Evolutionary conservation across 2,797 vertebrate genomes (phyloP).

Genomic region (Lepus townsendii): DNA sequence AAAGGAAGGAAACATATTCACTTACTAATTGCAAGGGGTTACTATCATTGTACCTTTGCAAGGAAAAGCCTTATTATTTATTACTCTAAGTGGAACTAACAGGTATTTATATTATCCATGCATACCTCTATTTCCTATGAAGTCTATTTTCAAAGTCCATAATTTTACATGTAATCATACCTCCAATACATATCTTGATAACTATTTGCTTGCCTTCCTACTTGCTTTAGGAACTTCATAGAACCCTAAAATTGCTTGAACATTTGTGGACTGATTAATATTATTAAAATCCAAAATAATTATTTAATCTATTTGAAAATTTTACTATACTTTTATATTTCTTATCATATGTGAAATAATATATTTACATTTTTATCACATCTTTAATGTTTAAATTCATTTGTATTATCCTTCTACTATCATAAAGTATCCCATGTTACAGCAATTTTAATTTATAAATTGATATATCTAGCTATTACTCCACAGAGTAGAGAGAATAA

Average conservation of each 20-base stretch:
- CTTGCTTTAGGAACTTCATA: not conserved
- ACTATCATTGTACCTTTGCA: not conserved
- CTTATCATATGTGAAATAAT: slow-evolving; percentile 1
- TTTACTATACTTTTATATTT: not conserved
- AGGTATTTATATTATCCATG: not conserved
- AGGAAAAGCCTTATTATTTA: not conserved
- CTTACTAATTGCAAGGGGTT: not conserved
- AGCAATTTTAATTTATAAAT: slow-evolving; percentile 29
- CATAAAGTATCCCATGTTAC: not conserved
- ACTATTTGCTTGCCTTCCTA: not conserved
- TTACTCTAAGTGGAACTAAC: not conserved
- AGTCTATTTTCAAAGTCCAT: slow-evolving; percentile 24
- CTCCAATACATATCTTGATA: not conserved
- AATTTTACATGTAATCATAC: not conserved
- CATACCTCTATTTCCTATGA: not conserved
- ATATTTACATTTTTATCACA: not conserved
- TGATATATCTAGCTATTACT: not conserved
- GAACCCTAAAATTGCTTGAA: not conserved
- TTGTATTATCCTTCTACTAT: slow-evolving; percentile 16
- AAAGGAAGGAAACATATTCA: not conserved
- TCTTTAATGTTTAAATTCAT: not conserved
- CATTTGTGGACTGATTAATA: not conserved
- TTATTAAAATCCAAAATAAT: slow-evolving; percentile 33
- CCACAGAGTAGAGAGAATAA: not conserved
- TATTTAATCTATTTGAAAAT: slow-evolving; percentile 8